Conservation (phyloP, 2,888 invertebrate species). For the Epirrhoe tristata region DNA sequence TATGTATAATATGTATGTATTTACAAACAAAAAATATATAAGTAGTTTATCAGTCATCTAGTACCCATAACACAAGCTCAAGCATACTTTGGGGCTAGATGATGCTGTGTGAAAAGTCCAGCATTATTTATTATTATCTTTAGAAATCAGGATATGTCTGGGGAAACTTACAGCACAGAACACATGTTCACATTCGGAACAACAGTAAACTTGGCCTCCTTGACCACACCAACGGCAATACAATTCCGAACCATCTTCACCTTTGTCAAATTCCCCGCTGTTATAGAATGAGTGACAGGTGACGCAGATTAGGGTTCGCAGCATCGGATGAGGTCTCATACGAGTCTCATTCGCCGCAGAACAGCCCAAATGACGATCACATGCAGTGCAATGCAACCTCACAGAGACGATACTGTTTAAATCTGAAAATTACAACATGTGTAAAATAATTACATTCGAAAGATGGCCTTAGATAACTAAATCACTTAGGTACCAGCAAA, state of each 20-base stretch:
- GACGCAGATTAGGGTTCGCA: constrained; percentile 90
- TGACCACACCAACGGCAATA: constrained; percentile 95
- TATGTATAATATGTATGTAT: too few species aligned
- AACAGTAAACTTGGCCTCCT: constrained; percentile 92
- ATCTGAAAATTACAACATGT: constrained; percentile 67
- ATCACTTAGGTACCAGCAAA: constrained; percentile 68
- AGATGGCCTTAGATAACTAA: background rate
- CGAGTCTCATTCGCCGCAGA: constrained; percentile 87
- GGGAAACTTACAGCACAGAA: constrained; percentile 86
- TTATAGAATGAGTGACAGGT: constrained; percentile 91
- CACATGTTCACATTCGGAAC: constrained; percentile 90
- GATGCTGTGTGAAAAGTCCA: too few species aligned
- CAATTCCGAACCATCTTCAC: constrained; percentile 93
- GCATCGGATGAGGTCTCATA: constrained; percentile 90
- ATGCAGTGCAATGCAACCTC: constrained; percentile 90
- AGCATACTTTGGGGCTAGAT: too few species aligned
- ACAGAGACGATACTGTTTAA: constrained; percentile 85
- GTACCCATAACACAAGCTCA: too few species aligned
- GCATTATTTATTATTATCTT: too few species aligned
- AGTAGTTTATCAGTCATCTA: too few species aligned
- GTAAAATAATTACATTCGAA: background rate
- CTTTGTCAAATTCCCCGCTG: constrained; percentile 93
- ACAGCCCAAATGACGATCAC: constrained; percentile 90
- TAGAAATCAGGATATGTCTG: background rate
- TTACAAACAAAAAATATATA: too few species aligned